phyloP scores from a whole-genome alignment of 2,888 invertebrate species.

The Chaetogeoica ovagalla region DNA sequence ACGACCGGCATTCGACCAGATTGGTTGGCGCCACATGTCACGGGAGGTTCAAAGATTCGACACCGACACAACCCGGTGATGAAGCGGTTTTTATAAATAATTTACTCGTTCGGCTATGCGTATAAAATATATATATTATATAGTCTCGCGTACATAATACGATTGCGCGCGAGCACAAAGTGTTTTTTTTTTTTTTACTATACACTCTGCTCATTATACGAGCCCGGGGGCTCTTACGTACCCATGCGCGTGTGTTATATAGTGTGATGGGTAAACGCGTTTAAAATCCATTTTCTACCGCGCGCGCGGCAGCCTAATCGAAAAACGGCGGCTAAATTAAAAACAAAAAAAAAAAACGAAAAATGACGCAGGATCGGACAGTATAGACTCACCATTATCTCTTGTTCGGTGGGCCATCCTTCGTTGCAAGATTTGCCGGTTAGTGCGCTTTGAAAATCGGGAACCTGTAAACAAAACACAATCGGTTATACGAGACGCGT shows the following conservation, averaged over 20 bases:
- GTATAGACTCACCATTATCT: constrained; percentile 57
- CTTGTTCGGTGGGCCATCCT: constrained; percentile 58
- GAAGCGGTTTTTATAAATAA: constrained; percentile 51
- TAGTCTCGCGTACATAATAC: not conserved
- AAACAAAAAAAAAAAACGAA: constrained; percentile 13
- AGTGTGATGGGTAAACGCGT: constrained; percentile 52
- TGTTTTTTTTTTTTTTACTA: constrained; percentile 27
- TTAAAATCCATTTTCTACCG: constrained; percentile 53
- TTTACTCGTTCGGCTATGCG: constrained; percentile 16
- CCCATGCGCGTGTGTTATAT: too few relatives aligned
- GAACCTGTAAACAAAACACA: constrained; percentile 55
- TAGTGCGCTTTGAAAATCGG: constrained; percentile 56
- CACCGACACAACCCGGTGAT: constrained; percentile 47
- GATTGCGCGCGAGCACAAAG: constrained; percentile 27
- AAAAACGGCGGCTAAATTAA: constrained; percentile 53
- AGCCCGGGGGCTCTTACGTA: constrained; percentile 31
- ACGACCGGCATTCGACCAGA: constrained; percentile 39
- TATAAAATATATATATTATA: not conserved
- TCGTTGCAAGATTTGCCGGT: constrained; percentile 57
- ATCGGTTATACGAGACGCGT: constrained; percentile 6
- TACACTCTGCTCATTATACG: constrained; percentile 41
- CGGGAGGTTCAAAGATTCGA: constrained; percentile 48
- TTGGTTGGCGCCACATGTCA: constrained; percentile 52
- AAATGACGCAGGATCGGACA: not conserved
- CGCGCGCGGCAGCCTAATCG: constrained; percentile 34